Base-by-base conservation (phyloP, 53 echinoderm and acorn worm species). In the Crossaster papposus region DNA sequence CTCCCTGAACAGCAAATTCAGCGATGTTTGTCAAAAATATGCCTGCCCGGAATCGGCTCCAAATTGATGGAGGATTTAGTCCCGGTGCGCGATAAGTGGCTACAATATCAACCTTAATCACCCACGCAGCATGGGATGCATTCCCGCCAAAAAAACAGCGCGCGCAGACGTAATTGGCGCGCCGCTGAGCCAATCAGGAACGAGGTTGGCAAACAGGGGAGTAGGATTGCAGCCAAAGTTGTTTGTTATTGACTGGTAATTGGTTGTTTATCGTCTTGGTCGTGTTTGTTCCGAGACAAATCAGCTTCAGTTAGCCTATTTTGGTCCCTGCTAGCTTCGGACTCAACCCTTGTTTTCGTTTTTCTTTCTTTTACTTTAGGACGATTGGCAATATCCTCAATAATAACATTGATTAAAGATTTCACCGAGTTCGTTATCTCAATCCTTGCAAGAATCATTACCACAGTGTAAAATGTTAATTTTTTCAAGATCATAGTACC, bases 91-190 rank as follows among this genome's bases (percentile, higher is more conserved):
- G 58, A 81, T 93, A 93, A 93, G 90, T 93, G 93, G 93, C 79
- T 90, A 93, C 93, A 93, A 93, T 93, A 90, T 93, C 93, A 93
- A 90, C 93, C 75, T 50, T 93, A 93, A 93, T 89, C 90, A 86
- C 68, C 51, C 30, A 30, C 89, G 44, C 93, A 85, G 92, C 90
- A 29, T 50, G 90, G 71, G 79, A 63, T 63, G 65, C 15, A 17
- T 87, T 87, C 87, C 87, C 87, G 87, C 87, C 87, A 75, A 87
- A 87, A 80, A 79, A 2, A 36, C 87, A 75, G 87, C 87, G 87
- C 87, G 87, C 76, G 87, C 87, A 36, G 87, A 26, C 33, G n/a
- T 87, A 87, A 87, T 87, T 87, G 87, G 87, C 87, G 36, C 87
- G 87, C 62, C n/a, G 87, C 87, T 31, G 87, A 63, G 87, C 76